Evolutionary conservation across 1,140 invertebrate genomes (phyloP), one percentile per base, ranked within the genome.

Genomic region (Cotesia glomerata): DNA sequence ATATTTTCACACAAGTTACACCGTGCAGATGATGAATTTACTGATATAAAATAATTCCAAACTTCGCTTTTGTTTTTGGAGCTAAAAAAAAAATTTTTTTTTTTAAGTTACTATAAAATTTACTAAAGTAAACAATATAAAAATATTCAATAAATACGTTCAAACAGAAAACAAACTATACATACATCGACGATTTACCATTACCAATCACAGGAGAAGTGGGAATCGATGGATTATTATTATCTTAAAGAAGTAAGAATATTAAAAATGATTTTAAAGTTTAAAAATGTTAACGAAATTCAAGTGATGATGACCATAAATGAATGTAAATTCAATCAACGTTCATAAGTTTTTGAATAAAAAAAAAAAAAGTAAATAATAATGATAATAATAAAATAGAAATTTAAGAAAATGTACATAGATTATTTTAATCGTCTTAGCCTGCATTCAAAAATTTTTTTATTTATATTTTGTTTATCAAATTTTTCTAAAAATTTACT

Each of bases 1-100:
- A 3, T 18, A 14, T 16, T 66, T n/a, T 66, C 32, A 16, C 64
- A 66, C 16, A 66, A 66, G 13, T 39, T 66, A 45, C 64, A 66
- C 7, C 39, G 64, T 8, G 64, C 64, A n/a, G 18, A 45, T 14
- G 9, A 14, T 3, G 35, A 39, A 14, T 39, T 26, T 5, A 45
- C n/a, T 1, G 35, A 0, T 7, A 36, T 45, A 4, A 66, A 66
- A 66, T 66, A 66, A 11, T 66, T 26, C 64, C 64, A 66, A 16
- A 66, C 36, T 7, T 45, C 5, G 26, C 64, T 66, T 51, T n/a
- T 39, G 18, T 45, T 39, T 51, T 26, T 66, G 2, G 36, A 49
- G 5, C 64, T 54, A 18, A 5, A 54, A 54, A 54, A 54, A 54
- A 54, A 18, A 26, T 26, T 26, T 26, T 26, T 26, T 26, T 26